These are phyloP conservation scores for Tuberolachnus salignus DNA, from an alignment of 2,888 invertebrate genomes.

Conservation along the genomic window DNA sequence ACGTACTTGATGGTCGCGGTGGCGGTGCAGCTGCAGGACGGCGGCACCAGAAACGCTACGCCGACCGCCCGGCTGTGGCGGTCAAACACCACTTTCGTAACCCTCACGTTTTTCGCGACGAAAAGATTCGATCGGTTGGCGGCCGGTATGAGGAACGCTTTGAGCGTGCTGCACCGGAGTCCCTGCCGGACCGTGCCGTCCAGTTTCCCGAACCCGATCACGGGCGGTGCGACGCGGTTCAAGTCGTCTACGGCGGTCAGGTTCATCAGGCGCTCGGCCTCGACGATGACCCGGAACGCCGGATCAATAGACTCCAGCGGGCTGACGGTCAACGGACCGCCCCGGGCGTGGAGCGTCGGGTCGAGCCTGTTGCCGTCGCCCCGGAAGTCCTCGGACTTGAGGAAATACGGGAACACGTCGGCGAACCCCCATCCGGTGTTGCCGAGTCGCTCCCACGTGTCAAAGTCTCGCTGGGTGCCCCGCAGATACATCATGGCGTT, in stretches of 20 bases:
- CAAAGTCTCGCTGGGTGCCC: constrained; percentile 53
- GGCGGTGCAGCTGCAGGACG: constrained; percentile 62
- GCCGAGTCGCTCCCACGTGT: constrained; percentile 47
- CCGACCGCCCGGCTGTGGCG: constrained; percentile 67
- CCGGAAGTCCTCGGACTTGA: constrained; percentile 57
- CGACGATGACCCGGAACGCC: neutral
- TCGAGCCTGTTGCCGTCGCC: neutral
- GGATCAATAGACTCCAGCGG: constrained; percentile 49
- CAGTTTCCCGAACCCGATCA: constrained; percentile 36
- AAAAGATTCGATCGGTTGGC: constrained; percentile 73
- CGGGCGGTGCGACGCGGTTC: constrained; percentile 27
- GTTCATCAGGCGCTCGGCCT: constrained; percentile 12
- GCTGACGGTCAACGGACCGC: constrained; percentile 54
- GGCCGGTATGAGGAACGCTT: constrained; percentile 76
- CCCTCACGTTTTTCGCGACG: constrained; percentile 72
- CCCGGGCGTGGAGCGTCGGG: constrained; percentile 9
- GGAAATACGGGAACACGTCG: constrained; percentile 53
- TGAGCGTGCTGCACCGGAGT: constrained; percentile 78
- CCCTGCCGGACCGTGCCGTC: constrained; percentile 67
- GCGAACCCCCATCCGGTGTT: constrained; percentile 56
- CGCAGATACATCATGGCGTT: constrained; percentile 57
- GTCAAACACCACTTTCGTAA: constrained; percentile 72
- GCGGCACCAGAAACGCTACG: constrained; percentile 69
- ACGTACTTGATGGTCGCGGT: constrained; percentile 63
- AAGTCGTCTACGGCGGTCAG: constrained; percentile 41